phyloP scores from a whole-genome alignment of 2,797 vertebrate genomes.

The Eulemur albifrons region DNA sequence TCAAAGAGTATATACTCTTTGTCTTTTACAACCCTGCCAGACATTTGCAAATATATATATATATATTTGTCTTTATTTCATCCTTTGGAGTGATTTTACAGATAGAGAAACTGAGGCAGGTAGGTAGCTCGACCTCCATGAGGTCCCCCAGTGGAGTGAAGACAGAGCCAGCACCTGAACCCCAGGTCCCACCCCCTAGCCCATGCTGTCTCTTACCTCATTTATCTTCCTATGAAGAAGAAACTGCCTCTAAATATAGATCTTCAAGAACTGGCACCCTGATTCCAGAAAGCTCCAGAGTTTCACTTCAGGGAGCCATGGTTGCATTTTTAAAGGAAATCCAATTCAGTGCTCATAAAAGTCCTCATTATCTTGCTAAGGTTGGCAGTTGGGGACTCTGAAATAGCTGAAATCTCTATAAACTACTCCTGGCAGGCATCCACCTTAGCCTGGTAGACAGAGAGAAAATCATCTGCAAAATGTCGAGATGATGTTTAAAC shows the following conservation, averaged over 20 bases:
- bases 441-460: not conserved
- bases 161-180: not conserved
- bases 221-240: not conserved
- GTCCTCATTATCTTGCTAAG: constrained; percentile 35
- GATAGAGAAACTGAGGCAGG: not conserved
- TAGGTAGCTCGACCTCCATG: not conserved
- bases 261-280: not conserved
- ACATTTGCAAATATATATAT: not conserved
- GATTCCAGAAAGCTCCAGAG: not conserved
- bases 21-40: not conserved
- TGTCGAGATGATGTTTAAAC: not conserved
- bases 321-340: constrained; percentile 41
- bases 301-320: constrained; percentile 7
- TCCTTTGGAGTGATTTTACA: not conserved
- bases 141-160: rapidly evolving
- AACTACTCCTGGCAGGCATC: not conserved
- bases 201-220: not conserved
- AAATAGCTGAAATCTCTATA: constrained; percentile 49
- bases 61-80: not conserved
- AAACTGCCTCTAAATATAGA: not conserved
- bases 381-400: constrained; percentile 47
- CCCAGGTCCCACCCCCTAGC: not conserved
- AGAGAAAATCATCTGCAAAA: not conserved
- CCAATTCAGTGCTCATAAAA: not conserved
- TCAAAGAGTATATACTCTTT: not conserved